Percentiles rank a stretch among this genome's conserved stretches.
Evolutionary conservation across 2,888 invertebrate species (phyloP).

Genomic region (Noctua janthe): DNA sequence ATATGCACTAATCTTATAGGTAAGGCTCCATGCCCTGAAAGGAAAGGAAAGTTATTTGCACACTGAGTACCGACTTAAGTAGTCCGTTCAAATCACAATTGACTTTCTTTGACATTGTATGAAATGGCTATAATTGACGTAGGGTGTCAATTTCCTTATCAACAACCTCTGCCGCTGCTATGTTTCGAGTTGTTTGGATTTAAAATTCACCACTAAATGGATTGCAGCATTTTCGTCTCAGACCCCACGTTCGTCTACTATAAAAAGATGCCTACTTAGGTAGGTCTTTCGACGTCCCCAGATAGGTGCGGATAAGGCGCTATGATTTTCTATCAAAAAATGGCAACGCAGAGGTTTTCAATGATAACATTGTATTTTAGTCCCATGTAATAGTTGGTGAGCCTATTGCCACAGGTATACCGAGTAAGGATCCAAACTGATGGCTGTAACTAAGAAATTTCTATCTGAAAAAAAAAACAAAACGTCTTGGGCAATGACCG

Average conservation of each 20-base stretch:
- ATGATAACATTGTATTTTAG: no score
- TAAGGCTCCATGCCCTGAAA: conserved; percentile 2
- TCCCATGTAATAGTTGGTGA: no score
- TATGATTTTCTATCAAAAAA: no score
- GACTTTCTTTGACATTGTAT: no score
- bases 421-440: background rate
- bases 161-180: background rate
- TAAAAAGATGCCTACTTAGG: background rate
- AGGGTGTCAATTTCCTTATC: background rate
- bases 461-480: background rate
- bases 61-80: background rate
- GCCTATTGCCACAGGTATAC: no score
- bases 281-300: no score
- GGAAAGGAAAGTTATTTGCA: background rate
- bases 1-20: conserved; percentile 75
- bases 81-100: no score
- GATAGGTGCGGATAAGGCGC: no score
- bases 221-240: background rate
- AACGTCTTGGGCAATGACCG: background rate
- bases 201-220: no score
- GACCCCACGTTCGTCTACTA: background rate
- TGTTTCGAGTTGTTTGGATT: no score
- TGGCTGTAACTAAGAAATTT: background rate
- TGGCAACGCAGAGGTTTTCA: no score
- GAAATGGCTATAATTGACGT: no score